Conservation (phyloP, 2,888 invertebrate species). For the Torymus texanus region DNA sequence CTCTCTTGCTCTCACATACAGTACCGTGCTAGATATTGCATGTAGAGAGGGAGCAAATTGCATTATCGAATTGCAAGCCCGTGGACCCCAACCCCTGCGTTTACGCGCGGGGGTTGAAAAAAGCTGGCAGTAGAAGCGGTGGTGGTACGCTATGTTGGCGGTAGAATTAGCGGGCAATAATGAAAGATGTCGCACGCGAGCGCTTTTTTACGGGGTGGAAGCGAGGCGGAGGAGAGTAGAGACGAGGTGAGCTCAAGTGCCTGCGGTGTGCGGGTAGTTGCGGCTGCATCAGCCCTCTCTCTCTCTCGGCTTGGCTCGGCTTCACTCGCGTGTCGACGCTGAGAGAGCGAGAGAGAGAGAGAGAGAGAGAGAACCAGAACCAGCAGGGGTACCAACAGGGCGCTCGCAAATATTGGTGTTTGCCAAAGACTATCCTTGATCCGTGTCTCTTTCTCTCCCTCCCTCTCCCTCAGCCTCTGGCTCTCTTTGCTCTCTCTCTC, state of each 20-base stretch:
- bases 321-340: constrained; percentile 6
- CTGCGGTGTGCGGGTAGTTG: constrained; percentile 65
- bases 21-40: not conserved
- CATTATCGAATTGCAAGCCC: constrained; percentile 12
- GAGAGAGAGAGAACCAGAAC: constrained; percentile 63
- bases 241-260: constrained; percentile 49
- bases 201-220: not conserved
- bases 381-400: constrained; percentile 74
- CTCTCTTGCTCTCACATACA: too few relatives aligned
- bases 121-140: not conserved
- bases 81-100: too few relatives aligned
- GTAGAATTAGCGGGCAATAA: not conserved
- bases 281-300: constrained; percentile 56
- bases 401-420: constrained; percentile 75
- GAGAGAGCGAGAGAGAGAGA: constrained; percentile 63
- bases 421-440: constrained; percentile 74
- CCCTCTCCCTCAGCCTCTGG: constrained; percentile 59
- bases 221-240: constrained; percentile 9
- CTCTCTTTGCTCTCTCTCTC: constrained; percentile 2
- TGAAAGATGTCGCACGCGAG: not conserved
- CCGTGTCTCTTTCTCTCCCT: constrained; percentile 71
- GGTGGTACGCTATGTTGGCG: constrained; percentile 2
- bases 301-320: not conserved
- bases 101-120: too few relatives aligned
- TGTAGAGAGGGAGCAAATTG: not conserved